Base-by-base conservation (phyloP, 2,113 vertebrate genomes). In the Fregata magnificens region DNA sequence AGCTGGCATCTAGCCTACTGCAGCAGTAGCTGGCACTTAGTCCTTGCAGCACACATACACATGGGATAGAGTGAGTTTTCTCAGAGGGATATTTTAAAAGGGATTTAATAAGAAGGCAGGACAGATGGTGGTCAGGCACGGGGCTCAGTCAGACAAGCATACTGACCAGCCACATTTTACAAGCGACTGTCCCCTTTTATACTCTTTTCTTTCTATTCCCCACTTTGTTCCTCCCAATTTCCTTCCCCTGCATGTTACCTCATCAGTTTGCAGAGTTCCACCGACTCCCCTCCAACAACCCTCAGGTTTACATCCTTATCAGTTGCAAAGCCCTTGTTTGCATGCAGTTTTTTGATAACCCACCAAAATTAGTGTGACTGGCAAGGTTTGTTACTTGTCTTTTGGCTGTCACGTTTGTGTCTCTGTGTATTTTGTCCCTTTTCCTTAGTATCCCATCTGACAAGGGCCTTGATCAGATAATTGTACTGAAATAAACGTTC, bases 151-250 rank as follows among this genome's bases (percentile, higher is more conserved):
- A 34, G 28, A 10, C 11, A 28, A n/a, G 8, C 8, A 5, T 50
- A 36, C 29, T 28, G 36, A 45, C 29, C 0, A 2, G 10, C 7
- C 26, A 63, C 18, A 29, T 66, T 79, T 70, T 76, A 38, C 62
- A 24, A 0, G 0, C 0, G 2, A 24, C 21, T 76, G 24, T n/a
- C 5, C 11, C 8, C 10, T 66, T 93, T 77, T 66, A 31, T 31
- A 20, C 4, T 59, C n/a, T 49, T 3, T 31, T 34, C 21, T 65
- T 65, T 53, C 28, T 44, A 3, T 67, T 72, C 11, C 17, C 19
- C 8, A 16, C 18, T 55, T 66, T 31, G 11, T 61, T 49, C 5
- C 28, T 85, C 17, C 20, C 49, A 63, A 3, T 65, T 78, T 71
- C 14, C 22, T 72, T 78, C 45, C 26, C 16, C 20, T 34, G 13